Percentiles rank a stretch among this genome's conserved stretches.
Conservation (phyloP, 2,888 invertebrate species). For the Andrena hattorfiana region DNA sequence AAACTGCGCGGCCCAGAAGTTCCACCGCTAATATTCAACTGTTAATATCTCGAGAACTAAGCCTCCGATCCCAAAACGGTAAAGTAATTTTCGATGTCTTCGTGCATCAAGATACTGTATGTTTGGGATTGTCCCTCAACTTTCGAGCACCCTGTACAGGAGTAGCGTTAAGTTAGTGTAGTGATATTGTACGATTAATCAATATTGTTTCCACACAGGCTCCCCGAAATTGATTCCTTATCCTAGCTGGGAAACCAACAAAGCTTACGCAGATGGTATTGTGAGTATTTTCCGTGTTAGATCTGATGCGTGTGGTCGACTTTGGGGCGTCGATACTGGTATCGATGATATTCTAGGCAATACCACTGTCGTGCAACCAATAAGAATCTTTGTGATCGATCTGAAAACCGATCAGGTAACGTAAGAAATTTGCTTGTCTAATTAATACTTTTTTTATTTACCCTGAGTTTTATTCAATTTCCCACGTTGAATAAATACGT, state of each 20-base stretch:
- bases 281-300: conserved; percentile 91
- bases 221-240: conserved; percentile 92
- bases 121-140: too few species aligned
- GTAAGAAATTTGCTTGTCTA: background rate
- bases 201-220: conserved; percentile 76
- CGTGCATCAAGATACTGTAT: too few species aligned
- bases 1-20: too few species aligned
- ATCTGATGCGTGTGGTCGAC: conserved; percentile 91
- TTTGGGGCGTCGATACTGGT: conserved; percentile 94
- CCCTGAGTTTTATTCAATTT: background rate
- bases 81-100: too few species aligned
- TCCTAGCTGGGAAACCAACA: conserved; percentile 92
- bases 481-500: background rate
- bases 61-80: too few species aligned
- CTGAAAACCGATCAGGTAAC: conserved; percentile 90
- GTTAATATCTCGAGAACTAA: too few species aligned
- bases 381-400: conserved; percentile 89
- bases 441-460: background rate
- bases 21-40: too few species aligned
- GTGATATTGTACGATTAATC: background rate
- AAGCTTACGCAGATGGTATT: conserved; percentile 88
- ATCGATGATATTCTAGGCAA: conserved; percentile 90
- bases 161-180: background rate
- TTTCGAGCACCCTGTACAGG: too few species aligned
- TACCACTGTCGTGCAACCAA: conserved; percentile 85